phyloP scores from a whole-genome alignment of 2,797 vertebrate species.

The Poecilia wingei region DNA sequence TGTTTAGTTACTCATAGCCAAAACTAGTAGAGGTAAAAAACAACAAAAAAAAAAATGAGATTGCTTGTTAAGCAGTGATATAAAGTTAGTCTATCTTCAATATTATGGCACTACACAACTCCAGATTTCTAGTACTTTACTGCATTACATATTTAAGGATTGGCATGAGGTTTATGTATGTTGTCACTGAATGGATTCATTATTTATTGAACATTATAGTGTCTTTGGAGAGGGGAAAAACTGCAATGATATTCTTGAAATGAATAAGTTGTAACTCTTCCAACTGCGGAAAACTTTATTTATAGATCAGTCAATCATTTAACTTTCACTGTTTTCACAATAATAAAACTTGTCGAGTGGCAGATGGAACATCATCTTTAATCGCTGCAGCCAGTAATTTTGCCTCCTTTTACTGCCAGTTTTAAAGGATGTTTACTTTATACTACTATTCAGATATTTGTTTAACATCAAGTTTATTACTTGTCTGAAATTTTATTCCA shows the following conservation, averaged over 20 bases:
- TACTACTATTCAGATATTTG: background rate
- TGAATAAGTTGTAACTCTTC: background rate
- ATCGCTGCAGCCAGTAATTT: conserved; percentile 13
- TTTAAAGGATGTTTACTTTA: background rate
- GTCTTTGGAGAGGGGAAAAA: conserved; percentile 38
- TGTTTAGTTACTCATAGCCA: too few relatives aligned
- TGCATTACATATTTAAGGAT: conserved; percentile 65
- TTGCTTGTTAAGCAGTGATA: conserved; percentile 24
- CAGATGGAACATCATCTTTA: conserved; percentile 26
- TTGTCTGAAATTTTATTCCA: conserved; percentile 25
- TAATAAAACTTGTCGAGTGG: background rate
- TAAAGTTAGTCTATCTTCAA: conserved; percentile 6
- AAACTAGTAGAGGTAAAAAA: background rate
- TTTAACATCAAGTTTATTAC: conserved; percentile 13
- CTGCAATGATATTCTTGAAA: conserved; percentile 4
- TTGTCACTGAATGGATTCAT: conserved; percentile 71
- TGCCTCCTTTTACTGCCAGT: conserved; percentile 7
- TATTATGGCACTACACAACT: conserved; percentile 44
- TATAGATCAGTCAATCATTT: background rate
- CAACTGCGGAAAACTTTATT: background rate
- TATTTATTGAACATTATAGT: conserved; percentile 66
- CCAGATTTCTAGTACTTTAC: conserved; percentile 33
- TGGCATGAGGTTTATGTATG: conserved; percentile 62
- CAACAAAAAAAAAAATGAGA: background rate
- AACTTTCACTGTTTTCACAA: background rate